A percentile compares a stretch with the other conserved stretches of the same genome.
Evolutionary conservation across 35 echinoderm and acorn worm species (phyloP).

Genomic region (Hemicentrotus pulcherrimus): DNA sequence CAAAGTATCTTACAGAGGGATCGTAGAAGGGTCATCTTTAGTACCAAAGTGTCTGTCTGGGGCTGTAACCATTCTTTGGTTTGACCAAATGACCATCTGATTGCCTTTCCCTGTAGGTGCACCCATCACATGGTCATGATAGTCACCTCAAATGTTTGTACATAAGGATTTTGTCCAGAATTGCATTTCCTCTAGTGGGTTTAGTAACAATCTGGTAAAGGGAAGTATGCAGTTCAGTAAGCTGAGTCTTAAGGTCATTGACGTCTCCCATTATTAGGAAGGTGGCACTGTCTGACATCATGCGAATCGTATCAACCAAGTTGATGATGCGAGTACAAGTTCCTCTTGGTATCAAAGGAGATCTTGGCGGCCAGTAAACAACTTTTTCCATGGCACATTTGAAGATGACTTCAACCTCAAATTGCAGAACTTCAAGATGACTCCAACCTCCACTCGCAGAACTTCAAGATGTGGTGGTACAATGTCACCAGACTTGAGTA

Average conservation of each 20-base stretch:
- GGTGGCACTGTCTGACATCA: neutral
- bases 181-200: too few species aligned
- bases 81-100: too few species aligned
- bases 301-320: neutral
- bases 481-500: too few species aligned
- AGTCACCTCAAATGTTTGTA: too few species aligned
- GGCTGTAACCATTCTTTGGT: too few species aligned
- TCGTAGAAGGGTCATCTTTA: too few species aligned
- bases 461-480: neutral
- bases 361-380: conserved; percentile 8
- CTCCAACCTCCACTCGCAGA: neutral
- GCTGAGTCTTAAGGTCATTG: neutral
- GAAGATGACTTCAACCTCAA: neutral
- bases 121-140: too few species aligned
- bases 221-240: neutral
- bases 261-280: neutral
- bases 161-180: too few species aligned
- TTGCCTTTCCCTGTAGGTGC: too few species aligned
- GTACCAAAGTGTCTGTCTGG: too few species aligned
- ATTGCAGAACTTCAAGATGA: conserved; percentile 4
- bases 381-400: neutral
- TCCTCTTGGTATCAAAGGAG: neutral
- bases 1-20: too few species aligned
- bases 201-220: too few species aligned
- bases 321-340: neutral